Evolutionary conservation across 2,888 invertebrate species (phyloP).

Genomic region (Trilocha varians): DNA sequence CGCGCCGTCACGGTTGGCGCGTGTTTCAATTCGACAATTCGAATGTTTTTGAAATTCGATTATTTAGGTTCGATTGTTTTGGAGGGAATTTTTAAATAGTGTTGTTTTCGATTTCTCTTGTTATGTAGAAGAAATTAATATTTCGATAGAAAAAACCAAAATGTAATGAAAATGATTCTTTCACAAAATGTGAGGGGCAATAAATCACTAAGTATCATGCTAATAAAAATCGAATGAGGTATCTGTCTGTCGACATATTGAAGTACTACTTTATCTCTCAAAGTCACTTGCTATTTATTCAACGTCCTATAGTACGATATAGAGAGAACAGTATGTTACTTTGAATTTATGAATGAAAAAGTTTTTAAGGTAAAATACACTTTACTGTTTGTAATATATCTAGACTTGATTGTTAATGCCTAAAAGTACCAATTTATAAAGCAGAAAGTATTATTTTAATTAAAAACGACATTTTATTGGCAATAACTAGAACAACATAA

Average conservation of each 20-base stretch:
- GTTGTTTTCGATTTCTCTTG: too few relatives aligned
- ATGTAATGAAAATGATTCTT: neutral
- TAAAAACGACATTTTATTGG: too few relatives aligned
- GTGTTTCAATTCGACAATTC: neutral
- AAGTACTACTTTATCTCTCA: slow-evolving; percentile 66
- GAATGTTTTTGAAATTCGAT: neutral
- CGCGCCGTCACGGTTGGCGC: slow-evolving; percentile 14
- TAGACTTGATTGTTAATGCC: too few relatives aligned
- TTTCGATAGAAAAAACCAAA: neutral
- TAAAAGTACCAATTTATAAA: too few relatives aligned
- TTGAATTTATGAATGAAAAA: too few relatives aligned
- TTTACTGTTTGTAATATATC: too few relatives aligned
- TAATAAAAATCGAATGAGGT: slow-evolving; percentile 28
- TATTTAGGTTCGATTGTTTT: neutral
- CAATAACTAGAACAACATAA: too few relatives aligned
- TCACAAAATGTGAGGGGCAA: neutral
- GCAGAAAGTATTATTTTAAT: too few relatives aligned
- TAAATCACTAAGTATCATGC: slow-evolving; percentile 4
- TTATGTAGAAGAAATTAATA: too few relatives aligned
- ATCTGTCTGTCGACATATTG: slow-evolving; percentile 37
- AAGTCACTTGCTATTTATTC: slow-evolving; percentile 69
- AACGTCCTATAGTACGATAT: slow-evolving; percentile 30
- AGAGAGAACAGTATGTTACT: neutral
- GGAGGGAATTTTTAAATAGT: too few relatives aligned
- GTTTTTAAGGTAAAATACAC: too few relatives aligned